A percentile compares a stretch with the other conserved stretches of the same genome.
Evolutionary conservation across 2,888 invertebrate species (phyloP).

Genomic region (Lepidochrysops patricia): DNA sequence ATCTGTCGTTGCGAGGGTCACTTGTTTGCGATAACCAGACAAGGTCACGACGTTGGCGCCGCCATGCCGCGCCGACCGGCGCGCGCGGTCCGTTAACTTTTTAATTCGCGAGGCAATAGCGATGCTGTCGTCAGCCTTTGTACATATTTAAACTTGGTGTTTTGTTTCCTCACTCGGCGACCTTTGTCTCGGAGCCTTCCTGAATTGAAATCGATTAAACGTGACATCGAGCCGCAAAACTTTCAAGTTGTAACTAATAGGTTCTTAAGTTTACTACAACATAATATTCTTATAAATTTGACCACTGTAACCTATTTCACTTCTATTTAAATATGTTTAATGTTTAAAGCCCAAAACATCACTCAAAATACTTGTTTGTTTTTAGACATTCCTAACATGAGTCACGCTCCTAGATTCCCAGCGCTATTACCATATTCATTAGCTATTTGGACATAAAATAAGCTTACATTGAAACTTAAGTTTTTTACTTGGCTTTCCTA

Average conservation of each 20-base stretch:
- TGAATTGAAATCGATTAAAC: constrained; percentile 23
- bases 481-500: not conserved
- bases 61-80: constrained; percentile 44
- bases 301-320: not conserved
- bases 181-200: constrained; percentile 28
- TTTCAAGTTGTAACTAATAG: not conserved
- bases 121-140: constrained; percentile 48
- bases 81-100: constrained; percentile 60
- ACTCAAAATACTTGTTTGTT: constrained; percentile 9
- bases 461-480: constrained; percentile 3
- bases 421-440: not conserved
- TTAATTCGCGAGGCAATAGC: constrained; percentile 62
- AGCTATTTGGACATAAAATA: constrained; percentile 4
- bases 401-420: not conserved
- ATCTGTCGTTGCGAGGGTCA: constrained; percentile 62
- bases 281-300: not conserved
- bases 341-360: not conserved
- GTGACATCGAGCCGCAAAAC: not conserved
- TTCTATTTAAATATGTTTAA: not conserved
- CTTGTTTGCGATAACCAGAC: constrained; percentile 64
- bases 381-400: constrained; percentile 1
- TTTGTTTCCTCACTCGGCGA: constrained; percentile 28
- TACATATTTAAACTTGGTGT: constrained; percentile 34
- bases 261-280: not conserved
- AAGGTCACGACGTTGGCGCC: constrained; percentile 71